Base-by-base conservation (phyloP, 35 echinoderm and acorn worm genomes). In the Stichopus chloronotus region DNA sequence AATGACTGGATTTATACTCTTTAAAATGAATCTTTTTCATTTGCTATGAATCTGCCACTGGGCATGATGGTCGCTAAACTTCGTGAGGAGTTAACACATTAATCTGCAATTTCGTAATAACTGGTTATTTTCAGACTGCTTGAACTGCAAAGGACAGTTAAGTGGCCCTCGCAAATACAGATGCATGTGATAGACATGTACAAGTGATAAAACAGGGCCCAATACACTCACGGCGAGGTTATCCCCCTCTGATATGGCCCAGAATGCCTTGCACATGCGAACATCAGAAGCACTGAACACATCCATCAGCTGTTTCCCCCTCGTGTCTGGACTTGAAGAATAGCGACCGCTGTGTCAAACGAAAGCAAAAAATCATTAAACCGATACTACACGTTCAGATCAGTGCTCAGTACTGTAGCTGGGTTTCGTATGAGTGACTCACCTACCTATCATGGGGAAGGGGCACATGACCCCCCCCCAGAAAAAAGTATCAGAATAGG, bases 181-280 rank as follows among this genome's bases (percentile, higher is more conserved):
- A 71, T n/a, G 11, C 65, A 4, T 71, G n/a, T n/a, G 11, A n/a
- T 13, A n/a, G 11, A 71, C 65, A 71, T 71, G 65, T 71, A 71
- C n/a, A n/a, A 71, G n/a, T 71, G n/a, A 13, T 71, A 11, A 71
- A 71, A 2, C 1, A 43, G 30, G 30, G 30, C 30, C 1, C 30
- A 43, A 43, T 43, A 43, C 24, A 92, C 97, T 95, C 92, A 99
- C 97, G 13, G 93, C 93, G 24, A 99, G 93, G 56, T 96, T 92
- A 79, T 96, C 91, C 5, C 95, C 97, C 74, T 99, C 97, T 21
- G 95, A 93, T 77, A 99, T 95, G 59, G 91, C 92, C 97, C 97
- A 99, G 90, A 99, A 99, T 69, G 95, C 93, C 63, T 99, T 99
- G 79, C 97, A 99, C 71, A 96, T 94, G 9, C 82, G 79, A 53